These are phyloP conservation scores for Phoenicopterus ruber DNA, from an alignment of 2,113 vertebrate species.

Conservation along the genomic window DNA sequence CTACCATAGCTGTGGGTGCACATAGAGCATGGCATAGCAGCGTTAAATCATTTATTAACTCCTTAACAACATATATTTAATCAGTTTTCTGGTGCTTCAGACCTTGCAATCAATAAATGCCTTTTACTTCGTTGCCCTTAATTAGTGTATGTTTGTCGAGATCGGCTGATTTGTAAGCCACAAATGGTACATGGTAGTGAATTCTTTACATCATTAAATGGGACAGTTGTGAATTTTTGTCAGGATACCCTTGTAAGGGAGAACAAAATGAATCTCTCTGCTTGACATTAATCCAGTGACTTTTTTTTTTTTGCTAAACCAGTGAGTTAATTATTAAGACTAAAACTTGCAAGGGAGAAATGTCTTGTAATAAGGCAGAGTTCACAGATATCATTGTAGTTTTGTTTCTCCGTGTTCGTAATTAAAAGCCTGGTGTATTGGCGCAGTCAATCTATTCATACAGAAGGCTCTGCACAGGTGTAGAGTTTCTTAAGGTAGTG, in stretches of 20 bases:
- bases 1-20: conserved; percentile 11
- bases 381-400: background rate
- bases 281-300: background rate
- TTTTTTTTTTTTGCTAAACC: background rate
- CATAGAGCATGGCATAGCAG: background rate
- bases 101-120: conserved; percentile 60
- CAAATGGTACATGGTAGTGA: background rate
- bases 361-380: background rate
- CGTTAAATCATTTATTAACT: conserved; percentile 64
- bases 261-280: background rate
- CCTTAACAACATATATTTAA: conserved; percentile 64
- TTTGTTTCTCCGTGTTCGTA: background rate
- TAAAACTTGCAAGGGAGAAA: background rate
- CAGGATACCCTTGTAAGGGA: background rate
- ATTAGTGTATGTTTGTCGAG: conserved; percentile 62
- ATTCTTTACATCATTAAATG: conserved; percentile 31
- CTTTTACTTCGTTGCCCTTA: conserved; percentile 63
- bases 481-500: background rate
- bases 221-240: conserved; percentile 19
- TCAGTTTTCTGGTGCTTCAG: conserved; percentile 62
- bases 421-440: background rate
- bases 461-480: background rate
- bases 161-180: background rate
- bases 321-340: background rate
- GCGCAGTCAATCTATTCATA: background rate